Percentiles rank a stretch among this genome's conserved stretches.
Evolutionary conservation across 92 coral and sea anemone genomes (phyloP).

Genomic region (Siderastrea radians): DNA sequence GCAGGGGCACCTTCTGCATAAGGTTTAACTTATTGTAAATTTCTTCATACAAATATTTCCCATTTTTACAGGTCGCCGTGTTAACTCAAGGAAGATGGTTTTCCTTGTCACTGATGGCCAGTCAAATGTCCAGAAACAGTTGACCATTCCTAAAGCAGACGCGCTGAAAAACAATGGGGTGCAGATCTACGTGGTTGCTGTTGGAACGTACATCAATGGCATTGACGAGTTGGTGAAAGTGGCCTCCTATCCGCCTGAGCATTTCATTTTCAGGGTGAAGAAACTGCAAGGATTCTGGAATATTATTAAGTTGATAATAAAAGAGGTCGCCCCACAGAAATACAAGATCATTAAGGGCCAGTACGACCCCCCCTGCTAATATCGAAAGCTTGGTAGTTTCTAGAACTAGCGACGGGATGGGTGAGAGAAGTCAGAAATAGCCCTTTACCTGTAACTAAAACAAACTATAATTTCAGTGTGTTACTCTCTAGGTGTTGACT

Average conservation of each 20-base stretch:
- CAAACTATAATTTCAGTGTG: too few species aligned
- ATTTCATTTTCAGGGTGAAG: slow-evolving; percentile 3
- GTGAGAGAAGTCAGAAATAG: too few species aligned
- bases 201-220: slow-evolving; percentile 5
- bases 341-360: background rate
- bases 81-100: background rate
- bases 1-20: too few species aligned
- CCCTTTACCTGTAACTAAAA: too few species aligned
- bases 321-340: background rate
- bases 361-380: background rate
- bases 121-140: background rate
- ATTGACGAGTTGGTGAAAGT: slow-evolving; percentile 18
- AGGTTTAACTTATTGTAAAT: too few species aligned
- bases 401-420: too few species aligned
- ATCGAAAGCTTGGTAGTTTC: too few species aligned
- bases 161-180: background rate
- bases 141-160: background rate
- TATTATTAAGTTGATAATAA: background rate
- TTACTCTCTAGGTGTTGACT: too few species aligned
- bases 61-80: background rate
- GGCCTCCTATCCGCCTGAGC: background rate
- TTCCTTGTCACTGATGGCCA: slow-evolving; percentile 22
- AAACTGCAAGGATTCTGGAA: background rate
- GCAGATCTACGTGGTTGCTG: background rate
- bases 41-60: too few species aligned